Percentiles rank a stretch among this genome's conserved stretches.
These are phyloP conservation scores for Galerucella calmariensis DNA, from an alignment of 2,888 invertebrate species.

Conservation along the genomic window DNA sequence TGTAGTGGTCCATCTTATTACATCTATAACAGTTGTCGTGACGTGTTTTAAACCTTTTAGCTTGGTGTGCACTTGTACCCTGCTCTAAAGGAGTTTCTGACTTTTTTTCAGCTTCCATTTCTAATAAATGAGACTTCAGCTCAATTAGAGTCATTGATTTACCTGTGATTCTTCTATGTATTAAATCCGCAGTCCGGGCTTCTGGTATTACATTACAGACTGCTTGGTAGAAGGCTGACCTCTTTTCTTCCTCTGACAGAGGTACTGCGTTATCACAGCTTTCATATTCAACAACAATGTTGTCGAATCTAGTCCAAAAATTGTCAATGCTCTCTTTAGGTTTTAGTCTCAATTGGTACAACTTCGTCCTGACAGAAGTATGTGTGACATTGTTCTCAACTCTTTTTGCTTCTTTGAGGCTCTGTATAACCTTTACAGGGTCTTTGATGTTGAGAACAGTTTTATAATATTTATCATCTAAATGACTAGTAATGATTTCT, in stretches of 20 bases:
- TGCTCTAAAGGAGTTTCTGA: slow-evolving; percentile 1
- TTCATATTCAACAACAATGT: slow-evolving; percentile 33
- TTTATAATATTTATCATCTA: slow-evolving; percentile 20
- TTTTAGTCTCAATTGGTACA: slow-evolving; percentile 19
- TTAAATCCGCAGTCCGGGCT: slow-evolving; percentile 3
- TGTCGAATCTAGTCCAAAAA: slow-evolving; percentile 24
- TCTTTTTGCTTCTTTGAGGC: slow-evolving; percentile 20
- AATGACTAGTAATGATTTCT: slow-evolving; percentile 26
- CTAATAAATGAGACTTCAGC: too few relatives aligned
- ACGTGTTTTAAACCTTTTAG: slow-evolving; percentile 3
- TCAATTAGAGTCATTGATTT: slow-evolving; percentile 12
- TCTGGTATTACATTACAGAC: slow-evolving; percentile 21
- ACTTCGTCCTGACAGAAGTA: slow-evolving; percentile 14
- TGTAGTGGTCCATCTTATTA: neutral
- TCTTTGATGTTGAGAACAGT: slow-evolving; percentile 19
- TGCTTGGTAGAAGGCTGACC: slow-evolving; percentile 26
- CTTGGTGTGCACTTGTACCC: slow-evolving; percentile 6
- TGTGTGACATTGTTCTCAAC: slow-evolving; percentile 22
- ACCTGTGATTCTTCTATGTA: slow-evolving; percentile 10
- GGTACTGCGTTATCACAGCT: slow-evolving; percentile 27
- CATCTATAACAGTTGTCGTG: slow-evolving; percentile 7
- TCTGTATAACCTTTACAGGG: neutral
- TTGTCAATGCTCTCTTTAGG: slow-evolving; percentile 11
- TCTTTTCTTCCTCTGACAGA: slow-evolving; percentile 26
- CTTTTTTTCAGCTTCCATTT: neutral